Evolutionary conservation across 2,888 invertebrate genomes (phyloP).

Genomic region (Brachylomia viminalis): DNA sequence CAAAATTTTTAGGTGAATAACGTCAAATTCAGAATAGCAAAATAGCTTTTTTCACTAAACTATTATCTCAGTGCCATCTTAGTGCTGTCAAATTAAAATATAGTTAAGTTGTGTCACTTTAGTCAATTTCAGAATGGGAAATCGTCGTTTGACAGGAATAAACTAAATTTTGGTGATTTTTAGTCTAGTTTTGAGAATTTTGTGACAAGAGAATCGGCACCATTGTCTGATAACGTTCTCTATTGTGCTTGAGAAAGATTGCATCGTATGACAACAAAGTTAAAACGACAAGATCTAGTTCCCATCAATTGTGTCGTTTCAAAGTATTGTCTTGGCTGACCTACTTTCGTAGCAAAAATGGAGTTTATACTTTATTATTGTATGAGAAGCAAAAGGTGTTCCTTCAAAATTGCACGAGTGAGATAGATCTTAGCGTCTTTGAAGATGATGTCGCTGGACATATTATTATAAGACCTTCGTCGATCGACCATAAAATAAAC

Average conservation of each 20-base stretch:
- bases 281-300: constrained; percentile 15
- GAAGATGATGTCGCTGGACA: background rate
- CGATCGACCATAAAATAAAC: background rate
- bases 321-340: constrained; percentile 20
- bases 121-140: too few relatives aligned
- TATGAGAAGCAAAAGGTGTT: background rate
- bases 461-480: background rate
- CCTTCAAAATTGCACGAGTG: background rate
- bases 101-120: too few relatives aligned
- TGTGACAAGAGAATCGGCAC: too few relatives aligned
- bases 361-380: background rate
- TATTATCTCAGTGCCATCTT: too few relatives aligned
- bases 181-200: too few relatives aligned
- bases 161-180: too few relatives aligned
- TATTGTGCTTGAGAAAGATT: constrained; percentile 14
- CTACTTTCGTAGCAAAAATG: constrained; percentile 16
- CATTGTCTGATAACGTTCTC: background rate
- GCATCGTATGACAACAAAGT: background rate
- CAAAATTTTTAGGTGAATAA: too few relatives aligned
- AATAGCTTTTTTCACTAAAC: too few relatives aligned
- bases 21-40: too few relatives aligned
- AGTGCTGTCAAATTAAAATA: too few relatives aligned
- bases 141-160: too few relatives aligned
- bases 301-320: constrained; percentile 27
- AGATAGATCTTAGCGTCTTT: background rate